Evolutionary conservation across 2,797 vertebrate genomes (phyloP).

Genomic region (Buphagus erythrorhynchus): DNA sequence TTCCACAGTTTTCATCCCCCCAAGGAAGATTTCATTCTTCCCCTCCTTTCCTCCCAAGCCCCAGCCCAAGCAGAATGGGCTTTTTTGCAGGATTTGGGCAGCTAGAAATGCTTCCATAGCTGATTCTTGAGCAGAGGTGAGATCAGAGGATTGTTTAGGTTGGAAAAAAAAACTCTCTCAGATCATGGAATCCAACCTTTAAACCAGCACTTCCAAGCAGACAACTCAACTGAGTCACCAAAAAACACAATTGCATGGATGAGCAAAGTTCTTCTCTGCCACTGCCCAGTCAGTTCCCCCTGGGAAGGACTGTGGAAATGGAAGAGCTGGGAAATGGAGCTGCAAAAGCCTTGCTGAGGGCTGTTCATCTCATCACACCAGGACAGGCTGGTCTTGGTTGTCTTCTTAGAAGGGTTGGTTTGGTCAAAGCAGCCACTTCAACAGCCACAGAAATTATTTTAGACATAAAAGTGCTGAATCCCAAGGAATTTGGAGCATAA

Average conservation of each 20-base stretch:
- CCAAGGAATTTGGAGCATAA: background rate
- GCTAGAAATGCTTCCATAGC: background rate
- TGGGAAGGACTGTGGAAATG: background rate
- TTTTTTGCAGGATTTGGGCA: background rate
- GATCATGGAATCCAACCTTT: background rate
- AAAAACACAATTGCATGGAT: background rate
- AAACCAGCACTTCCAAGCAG: background rate
- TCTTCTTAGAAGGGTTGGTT: background rate
- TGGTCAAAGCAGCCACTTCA: background rate
- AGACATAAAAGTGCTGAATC: background rate
- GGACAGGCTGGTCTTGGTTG: background rate
- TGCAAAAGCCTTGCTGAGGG: background rate
- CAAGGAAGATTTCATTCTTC: background rate
- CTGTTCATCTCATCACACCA: background rate
- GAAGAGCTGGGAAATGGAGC: background rate
- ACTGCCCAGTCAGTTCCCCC: background rate
- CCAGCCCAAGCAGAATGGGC: background rate
- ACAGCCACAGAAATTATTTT: background rate
- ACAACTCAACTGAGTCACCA: background rate
- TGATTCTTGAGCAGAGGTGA: background rate
- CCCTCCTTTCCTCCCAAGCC: background rate
- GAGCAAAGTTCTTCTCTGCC: background rate
- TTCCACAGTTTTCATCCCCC: background rate
- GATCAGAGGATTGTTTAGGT: background rate
- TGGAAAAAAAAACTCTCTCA: background rate